These are phyloP conservation scores for Hylyphantes graminicola DNA, from an alignment of 1,140 invertebrate species.

Conservation along the genomic window DNA sequence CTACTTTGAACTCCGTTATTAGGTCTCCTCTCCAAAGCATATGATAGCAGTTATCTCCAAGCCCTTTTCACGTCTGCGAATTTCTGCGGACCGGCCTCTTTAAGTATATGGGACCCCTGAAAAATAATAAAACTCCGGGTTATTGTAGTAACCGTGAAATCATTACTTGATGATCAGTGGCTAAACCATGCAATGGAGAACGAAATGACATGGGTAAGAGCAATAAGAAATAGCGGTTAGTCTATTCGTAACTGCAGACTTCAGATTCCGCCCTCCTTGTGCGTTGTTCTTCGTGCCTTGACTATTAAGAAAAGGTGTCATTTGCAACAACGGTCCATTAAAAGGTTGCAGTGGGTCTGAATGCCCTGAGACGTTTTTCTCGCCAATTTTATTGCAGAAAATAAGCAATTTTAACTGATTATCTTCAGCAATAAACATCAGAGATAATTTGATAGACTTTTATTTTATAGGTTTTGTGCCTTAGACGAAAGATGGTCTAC, in stretches of 20 bases:
- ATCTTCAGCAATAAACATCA: too few relatives aligned
- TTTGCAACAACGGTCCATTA: constrained; percentile 33
- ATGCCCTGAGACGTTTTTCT: background rate
- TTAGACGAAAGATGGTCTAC: too few relatives aligned
- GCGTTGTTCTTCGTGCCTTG: background rate
- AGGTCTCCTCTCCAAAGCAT: background rate
- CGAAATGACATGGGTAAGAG: too few relatives aligned
- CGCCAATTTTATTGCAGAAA: background rate
- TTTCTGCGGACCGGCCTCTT: constrained; percentile 9
- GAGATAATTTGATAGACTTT: too few relatives aligned
- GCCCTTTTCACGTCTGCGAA: background rate
- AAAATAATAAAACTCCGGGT: too few relatives aligned
- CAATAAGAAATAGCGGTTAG: background rate
- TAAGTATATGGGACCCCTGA: background rate
- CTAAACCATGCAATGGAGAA: too few relatives aligned
- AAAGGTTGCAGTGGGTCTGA: background rate
- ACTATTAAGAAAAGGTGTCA: constrained; percentile 28
- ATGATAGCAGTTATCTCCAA: background rate
- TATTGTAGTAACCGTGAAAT: too few relatives aligned
- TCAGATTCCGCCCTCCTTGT: background rate
- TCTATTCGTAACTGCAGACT: constrained; percentile 1
- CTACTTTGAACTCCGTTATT: constrained; percentile 19
- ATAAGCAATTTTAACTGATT: too few relatives aligned
- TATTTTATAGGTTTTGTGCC: too few relatives aligned
- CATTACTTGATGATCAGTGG: too few relatives aligned